Evolutionary conservation across 1,140 invertebrate genomes (phyloP).

Genomic region (Leptestheria dahalacensis): DNA sequence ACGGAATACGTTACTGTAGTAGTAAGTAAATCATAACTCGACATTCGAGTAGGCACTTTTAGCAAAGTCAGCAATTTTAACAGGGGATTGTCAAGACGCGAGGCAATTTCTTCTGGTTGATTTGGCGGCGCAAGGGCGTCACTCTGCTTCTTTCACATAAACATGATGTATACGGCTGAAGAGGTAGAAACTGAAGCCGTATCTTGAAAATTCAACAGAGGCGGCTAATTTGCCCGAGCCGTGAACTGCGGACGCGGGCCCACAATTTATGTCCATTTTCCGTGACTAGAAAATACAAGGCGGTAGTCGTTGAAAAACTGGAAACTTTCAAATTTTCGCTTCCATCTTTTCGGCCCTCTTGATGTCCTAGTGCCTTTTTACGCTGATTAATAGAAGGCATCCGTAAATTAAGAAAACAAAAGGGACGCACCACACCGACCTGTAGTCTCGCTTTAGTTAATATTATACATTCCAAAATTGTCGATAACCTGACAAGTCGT

Average conservation of each 20-base stretch:
- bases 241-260: not conserved
- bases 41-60: too few species aligned
- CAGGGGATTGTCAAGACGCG: too few species aligned
- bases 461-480: too few species aligned
- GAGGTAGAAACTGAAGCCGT: not conserved
- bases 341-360: not conserved
- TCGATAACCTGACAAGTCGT: too few species aligned
- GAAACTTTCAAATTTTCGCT: not conserved
- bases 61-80: too few species aligned
- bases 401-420: too few species aligned
- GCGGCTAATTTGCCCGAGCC: not conserved
- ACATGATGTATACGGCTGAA: not conserved
- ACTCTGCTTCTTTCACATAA: not conserved
- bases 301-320: not conserved
- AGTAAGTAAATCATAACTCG: too few species aligned
- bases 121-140: too few species aligned
- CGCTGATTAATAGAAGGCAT: not conserved
- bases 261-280: not conserved
- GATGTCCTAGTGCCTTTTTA: not conserved
- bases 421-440: too few species aligned
- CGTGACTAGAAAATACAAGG: not conserved
- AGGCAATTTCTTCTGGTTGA: too few species aligned
- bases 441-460: too few species aligned
- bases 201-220: not conserved
- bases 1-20: too few species aligned